Conservation (phyloP, 1,140 invertebrate species). For the Lucilia cuprina region DNA sequence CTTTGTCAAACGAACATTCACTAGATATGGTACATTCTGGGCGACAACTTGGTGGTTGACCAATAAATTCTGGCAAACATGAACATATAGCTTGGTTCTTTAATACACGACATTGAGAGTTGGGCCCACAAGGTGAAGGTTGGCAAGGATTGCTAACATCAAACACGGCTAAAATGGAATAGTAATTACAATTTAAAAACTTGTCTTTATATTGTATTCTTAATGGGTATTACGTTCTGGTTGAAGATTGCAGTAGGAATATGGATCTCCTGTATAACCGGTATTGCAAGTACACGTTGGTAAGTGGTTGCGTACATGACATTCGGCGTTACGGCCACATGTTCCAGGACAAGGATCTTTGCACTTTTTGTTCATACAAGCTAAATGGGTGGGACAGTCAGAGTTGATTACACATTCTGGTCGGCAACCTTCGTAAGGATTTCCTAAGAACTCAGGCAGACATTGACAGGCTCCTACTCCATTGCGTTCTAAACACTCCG, state of each 20-base stretch:
- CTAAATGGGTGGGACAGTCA: constrained; percentile 73
- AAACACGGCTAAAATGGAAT: constrained; percentile 46
- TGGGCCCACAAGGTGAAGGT: constrained; percentile 71
- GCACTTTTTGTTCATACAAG: constrained; percentile 78
- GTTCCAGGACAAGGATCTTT: constrained; percentile 77
- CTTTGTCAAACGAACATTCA: constrained; percentile 79
- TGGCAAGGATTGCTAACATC: constrained; percentile 73
- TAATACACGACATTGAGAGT: constrained; percentile 75
- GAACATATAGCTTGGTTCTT: constrained; percentile 81
- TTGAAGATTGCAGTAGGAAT: constrained; percentile 67
- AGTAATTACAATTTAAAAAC: constrained; percentile 42
- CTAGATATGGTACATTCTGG: constrained; percentile 84
- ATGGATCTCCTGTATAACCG: constrained; percentile 75
- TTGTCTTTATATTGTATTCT: background rate
- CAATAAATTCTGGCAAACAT: constrained; percentile 78
- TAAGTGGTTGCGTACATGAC: constrained; percentile 76
- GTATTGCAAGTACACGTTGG: constrained; percentile 74
- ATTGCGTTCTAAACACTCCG: constrained; percentile 70
- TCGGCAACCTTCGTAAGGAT: constrained; percentile 77
- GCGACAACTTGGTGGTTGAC: constrained; percentile 77
- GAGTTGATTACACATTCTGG: constrained; percentile 78
- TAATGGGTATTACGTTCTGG: constrained; percentile 67
- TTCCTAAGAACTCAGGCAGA: constrained; percentile 72
- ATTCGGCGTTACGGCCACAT: constrained; percentile 78
- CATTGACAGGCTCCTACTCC: constrained; percentile 76